phyloP scores from a whole-genome alignment of 92 coral and sea anemone species.

The Heliopora coerulea region DNA sequence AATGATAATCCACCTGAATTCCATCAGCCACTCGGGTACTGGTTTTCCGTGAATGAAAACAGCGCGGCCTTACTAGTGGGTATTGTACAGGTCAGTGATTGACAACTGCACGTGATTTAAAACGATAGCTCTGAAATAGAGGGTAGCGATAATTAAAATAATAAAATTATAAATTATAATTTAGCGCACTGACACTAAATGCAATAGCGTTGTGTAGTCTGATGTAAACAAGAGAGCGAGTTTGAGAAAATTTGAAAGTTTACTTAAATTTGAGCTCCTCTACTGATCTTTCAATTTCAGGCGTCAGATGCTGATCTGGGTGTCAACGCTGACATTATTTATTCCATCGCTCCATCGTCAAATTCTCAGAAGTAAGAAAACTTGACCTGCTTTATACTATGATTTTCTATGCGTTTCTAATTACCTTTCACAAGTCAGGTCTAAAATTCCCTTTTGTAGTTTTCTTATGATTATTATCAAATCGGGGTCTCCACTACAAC shows the following conservation, averaged over 20 bases:
- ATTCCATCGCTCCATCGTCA: slow-evolving; percentile 59
- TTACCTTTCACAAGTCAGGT: not conserved
- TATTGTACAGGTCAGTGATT: slow-evolving; percentile 59
- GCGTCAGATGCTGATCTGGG: slow-evolving; percentile 82
- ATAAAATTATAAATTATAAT: too few species aligned
- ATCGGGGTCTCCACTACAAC: too few species aligned
- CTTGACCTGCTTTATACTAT: not conserved
- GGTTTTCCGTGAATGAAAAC: slow-evolving; percentile 80
- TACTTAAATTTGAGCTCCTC: too few species aligned
- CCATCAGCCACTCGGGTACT: slow-evolving; percentile 71
- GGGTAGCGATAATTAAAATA: not conserved
- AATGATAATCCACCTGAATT: slow-evolving; percentile 85
- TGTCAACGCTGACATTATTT: slow-evolving; percentile 60
- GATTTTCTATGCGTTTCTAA: not conserved
- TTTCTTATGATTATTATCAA: too few species aligned
- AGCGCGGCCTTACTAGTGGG: slow-evolving; percentile 75
- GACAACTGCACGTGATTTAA: too few species aligned
- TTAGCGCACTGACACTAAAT: too few species aligned
- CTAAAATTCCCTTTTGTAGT: too few species aligned
- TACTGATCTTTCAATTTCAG: slow-evolving; percentile 45
- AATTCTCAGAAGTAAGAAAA: slow-evolving; percentile 69
- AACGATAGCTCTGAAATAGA: too few species aligned
- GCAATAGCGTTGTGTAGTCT: too few species aligned
- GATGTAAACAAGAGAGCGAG: too few species aligned
- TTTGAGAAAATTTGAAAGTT: not conserved